phyloP scores from a whole-genome alignment of 2,797 vertebrate species.

The Onychomys torridus region DNA sequence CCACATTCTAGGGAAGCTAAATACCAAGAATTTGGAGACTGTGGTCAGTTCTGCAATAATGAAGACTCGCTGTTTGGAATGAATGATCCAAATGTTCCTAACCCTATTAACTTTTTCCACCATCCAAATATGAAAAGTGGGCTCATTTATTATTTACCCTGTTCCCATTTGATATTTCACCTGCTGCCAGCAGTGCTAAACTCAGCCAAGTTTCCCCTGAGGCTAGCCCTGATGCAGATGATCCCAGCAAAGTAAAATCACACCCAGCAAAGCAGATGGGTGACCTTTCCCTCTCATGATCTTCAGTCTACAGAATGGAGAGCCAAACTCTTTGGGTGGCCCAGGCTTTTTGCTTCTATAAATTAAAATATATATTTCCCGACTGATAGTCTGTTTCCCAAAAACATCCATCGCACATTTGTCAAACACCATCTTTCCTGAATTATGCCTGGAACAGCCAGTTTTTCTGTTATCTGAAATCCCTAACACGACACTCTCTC shows the following conservation, averaged over 20 bases:
- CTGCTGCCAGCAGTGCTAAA: constrained; percentile 82
- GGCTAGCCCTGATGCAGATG: constrained; percentile 71
- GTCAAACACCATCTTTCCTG: constrained; percentile 59
- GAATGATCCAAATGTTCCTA: constrained; percentile 71
- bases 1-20: constrained; percentile 71
- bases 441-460: constrained; percentile 38
- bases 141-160: constrained; percentile 85
- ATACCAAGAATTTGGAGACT: constrained; percentile 75
- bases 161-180: constrained; percentile 84
- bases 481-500: background rate
- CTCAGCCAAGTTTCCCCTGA: constrained; percentile 58
- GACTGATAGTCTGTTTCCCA: constrained; percentile 63
- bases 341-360: constrained; percentile 61
- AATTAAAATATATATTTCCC: constrained; percentile 72
- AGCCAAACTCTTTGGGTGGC: constrained; percentile 70
- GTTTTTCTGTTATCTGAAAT: constrained; percentile 60
- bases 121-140: constrained; percentile 84
- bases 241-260: constrained; percentile 66
- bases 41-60: constrained; percentile 67
- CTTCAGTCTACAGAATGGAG: constrained; percentile 74
- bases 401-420: constrained; percentile 66
- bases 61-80: constrained; percentile 59
- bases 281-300: constrained; percentile 75
- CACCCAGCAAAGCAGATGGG: constrained; percentile 78
- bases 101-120: constrained; percentile 83